phyloP scores from a whole-genome alignment of 2,113 vertebrate genomes.

The Psittacula cyanocephala region DNA sequence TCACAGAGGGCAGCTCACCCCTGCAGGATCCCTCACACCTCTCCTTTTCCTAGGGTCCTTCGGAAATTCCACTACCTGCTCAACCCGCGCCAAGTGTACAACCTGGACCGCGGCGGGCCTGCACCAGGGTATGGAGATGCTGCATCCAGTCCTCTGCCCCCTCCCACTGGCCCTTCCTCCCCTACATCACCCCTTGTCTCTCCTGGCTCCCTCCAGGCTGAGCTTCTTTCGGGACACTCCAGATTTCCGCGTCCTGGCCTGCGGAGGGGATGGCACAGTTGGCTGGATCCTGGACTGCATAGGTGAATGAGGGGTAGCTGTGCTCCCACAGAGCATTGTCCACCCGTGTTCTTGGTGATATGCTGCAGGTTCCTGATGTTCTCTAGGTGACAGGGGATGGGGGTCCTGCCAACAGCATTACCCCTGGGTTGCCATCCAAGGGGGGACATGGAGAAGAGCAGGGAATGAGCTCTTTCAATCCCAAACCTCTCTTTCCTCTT shows the following conservation, averaged over 20 bases:
- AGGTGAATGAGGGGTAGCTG: constrained; percentile 42
- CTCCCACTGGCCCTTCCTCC: rapidly evolving
- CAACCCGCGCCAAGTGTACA: constrained; percentile 83
- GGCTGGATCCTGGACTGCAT: constrained; percentile 84
- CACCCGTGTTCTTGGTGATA: rapidly evolving
- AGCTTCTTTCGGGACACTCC: constrained; percentile 78
- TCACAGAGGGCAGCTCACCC: neutral
- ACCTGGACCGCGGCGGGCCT: constrained; percentile 77
- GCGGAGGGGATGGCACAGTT: constrained; percentile 78
- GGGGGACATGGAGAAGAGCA: neutral
- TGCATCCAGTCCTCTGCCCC: neutral
- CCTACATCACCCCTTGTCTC: neutral
- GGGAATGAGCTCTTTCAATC: neutral
- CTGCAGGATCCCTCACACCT: rapidly evolving
- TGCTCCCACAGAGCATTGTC: neutral
- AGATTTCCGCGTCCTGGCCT: constrained; percentile 79
- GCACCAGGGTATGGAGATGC: constrained; percentile 68
- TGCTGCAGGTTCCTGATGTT: rapidly evolving
- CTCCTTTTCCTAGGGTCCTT: constrained; percentile 64
- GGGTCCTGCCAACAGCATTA: neutral
- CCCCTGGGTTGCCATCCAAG: neutral
- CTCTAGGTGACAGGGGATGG: rapidly evolving
- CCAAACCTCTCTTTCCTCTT: neutral
- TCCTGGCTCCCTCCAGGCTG: constrained; percentile 64
- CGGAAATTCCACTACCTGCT: constrained; percentile 83